phyloP scores from a whole-genome alignment of 2,797 vertebrate genomes.

The Labroides dimidiatus region DNA sequence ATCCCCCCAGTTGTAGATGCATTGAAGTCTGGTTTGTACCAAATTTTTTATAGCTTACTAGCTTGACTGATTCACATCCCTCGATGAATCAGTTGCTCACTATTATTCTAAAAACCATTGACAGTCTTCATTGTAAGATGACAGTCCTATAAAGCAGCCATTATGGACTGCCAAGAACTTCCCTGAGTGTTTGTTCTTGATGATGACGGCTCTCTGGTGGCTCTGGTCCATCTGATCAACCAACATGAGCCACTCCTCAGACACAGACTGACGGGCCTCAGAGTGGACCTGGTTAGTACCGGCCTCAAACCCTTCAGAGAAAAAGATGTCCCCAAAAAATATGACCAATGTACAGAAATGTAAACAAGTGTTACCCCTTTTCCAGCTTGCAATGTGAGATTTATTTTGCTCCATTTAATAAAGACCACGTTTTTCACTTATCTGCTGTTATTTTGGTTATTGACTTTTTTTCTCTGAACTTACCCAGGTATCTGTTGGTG shows the following conservation, averaged over 20 bases:
- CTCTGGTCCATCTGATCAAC: conserved; percentile 64
- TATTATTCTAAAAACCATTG: conserved; percentile 67
- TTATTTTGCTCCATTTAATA: conserved; percentile 66
- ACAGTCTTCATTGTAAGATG: conserved; percentile 58
- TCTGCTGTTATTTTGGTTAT: not conserved
- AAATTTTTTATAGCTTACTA: not conserved
- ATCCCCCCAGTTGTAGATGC: conserved; percentile 26
- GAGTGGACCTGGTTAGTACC: conserved; percentile 40
- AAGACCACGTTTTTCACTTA: conserved; percentile 52
- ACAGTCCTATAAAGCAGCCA: conserved; percentile 42
- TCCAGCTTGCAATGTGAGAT: conserved; percentile 22
- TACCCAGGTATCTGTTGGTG: conserved; percentile 59
- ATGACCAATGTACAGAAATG: conserved; percentile 29
- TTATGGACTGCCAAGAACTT: conserved; percentile 59
- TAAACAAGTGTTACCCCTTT: conserved; percentile 23
- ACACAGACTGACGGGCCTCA: conserved; percentile 17
- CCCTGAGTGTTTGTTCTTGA: conserved; percentile 64
- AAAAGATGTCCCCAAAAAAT: not conserved
- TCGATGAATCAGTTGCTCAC: not conserved
- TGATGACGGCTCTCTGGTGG: conserved; percentile 52
- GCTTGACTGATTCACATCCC: not conserved
- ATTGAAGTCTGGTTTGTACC: conserved; percentile 4
- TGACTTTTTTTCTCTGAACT: not conserved
- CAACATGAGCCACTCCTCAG: conserved; percentile 68
- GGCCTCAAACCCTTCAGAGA: conserved; percentile 52